Conservation (phyloP, 2,113 vertebrate genomes). For the Actenoides lindsayi region DNA sequence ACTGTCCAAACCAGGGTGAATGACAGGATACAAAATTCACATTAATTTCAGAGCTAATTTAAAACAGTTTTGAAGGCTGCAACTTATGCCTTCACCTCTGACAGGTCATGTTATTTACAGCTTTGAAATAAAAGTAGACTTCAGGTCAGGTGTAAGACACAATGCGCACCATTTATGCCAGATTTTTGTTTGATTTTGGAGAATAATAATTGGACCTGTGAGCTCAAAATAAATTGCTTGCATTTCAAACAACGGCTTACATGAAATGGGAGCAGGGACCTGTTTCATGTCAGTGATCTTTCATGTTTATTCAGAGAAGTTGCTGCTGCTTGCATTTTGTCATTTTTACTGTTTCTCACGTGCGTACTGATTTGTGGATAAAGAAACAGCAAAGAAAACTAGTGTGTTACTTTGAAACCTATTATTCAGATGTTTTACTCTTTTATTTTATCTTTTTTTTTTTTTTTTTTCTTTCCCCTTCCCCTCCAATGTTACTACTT, state of each 20-base stretch:
- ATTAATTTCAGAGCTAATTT: neutral
- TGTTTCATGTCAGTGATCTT: neutral
- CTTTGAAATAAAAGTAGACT: neutral
- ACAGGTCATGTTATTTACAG: neutral
- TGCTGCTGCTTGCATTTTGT: neutral
- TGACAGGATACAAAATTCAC: neutral
- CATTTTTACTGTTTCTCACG: conserved; percentile 21
- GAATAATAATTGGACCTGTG: neutral
- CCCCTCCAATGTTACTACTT: neutral
- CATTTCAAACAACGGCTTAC: neutral
- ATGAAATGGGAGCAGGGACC: neutral
- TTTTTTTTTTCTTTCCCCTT: fast-evolving
- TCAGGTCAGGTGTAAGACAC: neutral
- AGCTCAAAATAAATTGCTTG: neutral
- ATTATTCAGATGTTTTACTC: neutral
- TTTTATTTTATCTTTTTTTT: no score
- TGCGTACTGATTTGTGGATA: neutral
- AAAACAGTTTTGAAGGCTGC: neutral
- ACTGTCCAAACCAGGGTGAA: neutral
- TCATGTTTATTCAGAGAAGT: conserved; percentile 24
- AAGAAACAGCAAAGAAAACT: conserved; percentile 1
- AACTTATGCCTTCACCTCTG: neutral
- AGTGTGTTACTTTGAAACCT: neutral
- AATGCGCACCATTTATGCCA: neutral
- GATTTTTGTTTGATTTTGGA: neutral